Base-by-base conservation (phyloP, 2,888 invertebrate species). In the Megastigmus dorsalis region DNA sequence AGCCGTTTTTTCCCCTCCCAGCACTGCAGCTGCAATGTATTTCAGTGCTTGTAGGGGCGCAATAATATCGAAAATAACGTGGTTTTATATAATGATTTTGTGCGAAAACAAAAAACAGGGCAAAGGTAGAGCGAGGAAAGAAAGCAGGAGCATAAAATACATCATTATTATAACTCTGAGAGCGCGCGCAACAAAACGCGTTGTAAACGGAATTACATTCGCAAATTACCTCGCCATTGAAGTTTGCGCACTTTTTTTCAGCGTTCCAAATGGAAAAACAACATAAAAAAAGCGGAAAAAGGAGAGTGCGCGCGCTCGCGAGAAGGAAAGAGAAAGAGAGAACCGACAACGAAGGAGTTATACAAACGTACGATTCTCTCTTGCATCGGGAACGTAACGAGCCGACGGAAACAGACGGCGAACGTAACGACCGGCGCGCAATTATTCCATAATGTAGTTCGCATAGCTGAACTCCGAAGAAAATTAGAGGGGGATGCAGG, bases 401-500 rank as follows among this genome's bases (percentile, higher is more conserved):
- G 67, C 73, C 75, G 62, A 75, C 71, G 74, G 72, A 70, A 75
- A 77, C 75, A 78, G 77, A 76, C 76, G 72, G 70, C 60, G 54
- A 68, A 73, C 50, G 70, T 79, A 77, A 78, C 76, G 77, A 78
- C 74, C 77, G 71, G 80, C 80, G 72, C 69, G 81, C 84, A 84
- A 85, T 85, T 84, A 85, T 84, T 85, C 82, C 82, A 82, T 85
- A 84, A 84, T 84, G 83, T 82, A 85, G 83, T 84, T 82, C 82
- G 81, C 81, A 82, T 82, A 82, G 83, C 82, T 83, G 82, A 85
- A 84, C 83, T 82, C 79, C 76, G 82, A 82, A 83, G 83, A 80
- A 84, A 85, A 85, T 85, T 85, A 84, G 82, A 84, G 84, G 83
- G n/a, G 82, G 79, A 63, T 70, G 72, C 67, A 75, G 66, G 65